These are phyloP conservation scores for Ovis canadensis DNA, from an alignment of 2,113 vertebrate species.

Conservation along the genomic window DNA sequence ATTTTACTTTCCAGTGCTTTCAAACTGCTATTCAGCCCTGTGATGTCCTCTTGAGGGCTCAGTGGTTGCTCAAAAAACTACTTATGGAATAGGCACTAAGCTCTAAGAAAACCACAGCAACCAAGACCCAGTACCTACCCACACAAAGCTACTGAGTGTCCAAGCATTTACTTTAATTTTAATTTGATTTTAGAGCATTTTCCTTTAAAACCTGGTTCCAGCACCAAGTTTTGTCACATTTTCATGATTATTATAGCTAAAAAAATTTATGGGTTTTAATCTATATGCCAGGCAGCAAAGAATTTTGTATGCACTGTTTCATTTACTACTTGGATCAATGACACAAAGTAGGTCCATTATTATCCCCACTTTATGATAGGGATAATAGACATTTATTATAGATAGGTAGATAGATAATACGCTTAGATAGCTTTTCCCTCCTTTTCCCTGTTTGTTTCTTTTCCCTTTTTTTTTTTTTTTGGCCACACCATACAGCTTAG, in stretches of 20 bases:
- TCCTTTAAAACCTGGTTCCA: background rate
- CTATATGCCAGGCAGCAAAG: background rate
- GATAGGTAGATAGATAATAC: background rate
- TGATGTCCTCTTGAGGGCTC: background rate
- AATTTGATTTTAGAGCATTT: background rate
- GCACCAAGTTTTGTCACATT: background rate
- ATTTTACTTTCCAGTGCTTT: background rate
- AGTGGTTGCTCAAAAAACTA: background rate
- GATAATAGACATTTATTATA: background rate
- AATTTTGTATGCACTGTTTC: background rate
- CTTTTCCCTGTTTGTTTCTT: background rate
- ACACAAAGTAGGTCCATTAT: background rate
- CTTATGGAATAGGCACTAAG: background rate
- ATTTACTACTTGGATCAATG: background rate
- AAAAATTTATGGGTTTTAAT: background rate
- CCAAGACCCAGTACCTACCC: background rate
- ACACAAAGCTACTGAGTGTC: background rate
- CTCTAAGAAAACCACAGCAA: background rate
- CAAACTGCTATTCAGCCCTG: background rate
- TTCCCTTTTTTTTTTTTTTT: background rate
- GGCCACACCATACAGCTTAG: background rate
- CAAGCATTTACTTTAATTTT: constrained; percentile 1
- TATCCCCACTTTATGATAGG: background rate
- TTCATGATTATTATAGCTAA: background rate
- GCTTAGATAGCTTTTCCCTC: background rate